Percentiles rank a stretch among this genome's conserved stretches.
These are phyloP conservation scores for Desmodus rotundus DNA, from an alignment of 2,113 vertebrate species.

Conservation along the genomic window DNA sequence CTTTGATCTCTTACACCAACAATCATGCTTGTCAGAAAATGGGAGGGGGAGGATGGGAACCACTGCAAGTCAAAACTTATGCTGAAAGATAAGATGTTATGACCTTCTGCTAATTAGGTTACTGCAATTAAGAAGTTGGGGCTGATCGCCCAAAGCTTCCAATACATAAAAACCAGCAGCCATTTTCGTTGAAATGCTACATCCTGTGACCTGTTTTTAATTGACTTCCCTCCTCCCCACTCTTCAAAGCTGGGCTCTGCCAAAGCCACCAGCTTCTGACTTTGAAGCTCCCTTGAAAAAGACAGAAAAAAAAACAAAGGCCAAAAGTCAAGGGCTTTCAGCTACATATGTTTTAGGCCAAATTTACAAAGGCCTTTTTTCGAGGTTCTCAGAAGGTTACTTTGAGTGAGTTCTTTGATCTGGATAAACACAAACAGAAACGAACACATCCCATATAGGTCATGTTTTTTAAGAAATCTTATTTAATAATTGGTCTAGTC, in stretches of 20 bases:
- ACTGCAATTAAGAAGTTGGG: conserved; percentile 64
- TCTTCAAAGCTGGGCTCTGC: conserved; percentile 50
- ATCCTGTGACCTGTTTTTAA: conserved; percentile 70
- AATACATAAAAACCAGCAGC: conserved; percentile 31
- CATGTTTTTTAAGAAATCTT: not conserved
- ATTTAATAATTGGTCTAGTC: not conserved
- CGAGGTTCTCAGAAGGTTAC: conserved; percentile 32
- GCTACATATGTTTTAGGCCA: conserved; percentile 56
- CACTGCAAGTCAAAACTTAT: conserved; percentile 28
- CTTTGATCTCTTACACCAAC: conserved; percentile 60
- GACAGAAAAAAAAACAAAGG: conserved; percentile 34
- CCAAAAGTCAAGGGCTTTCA: conserved; percentile 60
- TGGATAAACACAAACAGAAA: conserved; percentile 57
- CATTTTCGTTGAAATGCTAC: conserved; percentile 52
- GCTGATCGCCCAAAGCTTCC: conserved; percentile 38
- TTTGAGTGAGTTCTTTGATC: conserved; percentile 56
- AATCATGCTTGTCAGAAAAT: not conserved
- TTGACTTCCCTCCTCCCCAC: conserved; percentile 46
- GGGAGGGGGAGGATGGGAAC: not conserved
- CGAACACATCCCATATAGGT: not conserved
- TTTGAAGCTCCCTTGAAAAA: conserved; percentile 62
- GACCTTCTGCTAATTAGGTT: conserved; percentile 67
- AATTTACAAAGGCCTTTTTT: conserved; percentile 36
- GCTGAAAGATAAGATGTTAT: conserved; percentile 62
- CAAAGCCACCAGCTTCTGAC: conserved; percentile 44